A percentile compares a stretch with the other conserved stretches of the same genome.
Evolutionary conservation across 2,113 vertebrate genomes (phyloP).

Genomic region (Paramormyrops kingsleyae): DNA sequence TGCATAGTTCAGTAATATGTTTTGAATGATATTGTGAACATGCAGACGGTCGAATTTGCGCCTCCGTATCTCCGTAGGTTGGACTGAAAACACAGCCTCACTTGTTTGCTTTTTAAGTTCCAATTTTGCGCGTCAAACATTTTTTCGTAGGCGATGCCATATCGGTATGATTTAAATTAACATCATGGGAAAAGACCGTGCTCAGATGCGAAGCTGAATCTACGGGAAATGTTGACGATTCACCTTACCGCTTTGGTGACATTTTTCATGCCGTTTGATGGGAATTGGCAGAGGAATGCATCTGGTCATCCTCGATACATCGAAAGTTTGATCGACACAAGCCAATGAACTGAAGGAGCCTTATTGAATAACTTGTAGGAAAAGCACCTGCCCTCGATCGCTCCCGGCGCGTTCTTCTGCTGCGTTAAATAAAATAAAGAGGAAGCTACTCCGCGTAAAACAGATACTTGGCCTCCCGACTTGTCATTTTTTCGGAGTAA

Average conservation of each 20-base stretch:
- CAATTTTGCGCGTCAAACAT: constrained; percentile 13
- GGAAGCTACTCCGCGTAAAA: constrained; percentile 21
- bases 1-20: constrained; percentile 1
- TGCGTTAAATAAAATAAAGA: constrained; percentile 10
- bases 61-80: not conserved
- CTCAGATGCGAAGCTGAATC: constrained; percentile 37
- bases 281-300: constrained; percentile 29
- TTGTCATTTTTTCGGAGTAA: constrained; percentile 32
- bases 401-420: not conserved
- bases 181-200: constrained; percentile 45
- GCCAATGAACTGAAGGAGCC: constrained; percentile 26
- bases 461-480: constrained; percentile 10
- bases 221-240: constrained; percentile 42
- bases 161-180: constrained; percentile 25
- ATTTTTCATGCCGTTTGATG: constrained; percentile 23
- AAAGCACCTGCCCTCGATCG: constrained; percentile 40
- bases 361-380: constrained; percentile 23
- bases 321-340: constrained; percentile 60
- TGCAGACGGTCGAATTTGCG: constrained; percentile 24
- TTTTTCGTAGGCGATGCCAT: constrained; percentile 5
- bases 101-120: constrained; percentile 18
- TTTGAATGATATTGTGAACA: constrained; percentile 18
- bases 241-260: constrained; percentile 26
- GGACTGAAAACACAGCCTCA: constrained; percentile 15
- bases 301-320: constrained; percentile 38